Conservation (phyloP, 2,888 invertebrate species). For the Neuroscelio doddi region DNA sequence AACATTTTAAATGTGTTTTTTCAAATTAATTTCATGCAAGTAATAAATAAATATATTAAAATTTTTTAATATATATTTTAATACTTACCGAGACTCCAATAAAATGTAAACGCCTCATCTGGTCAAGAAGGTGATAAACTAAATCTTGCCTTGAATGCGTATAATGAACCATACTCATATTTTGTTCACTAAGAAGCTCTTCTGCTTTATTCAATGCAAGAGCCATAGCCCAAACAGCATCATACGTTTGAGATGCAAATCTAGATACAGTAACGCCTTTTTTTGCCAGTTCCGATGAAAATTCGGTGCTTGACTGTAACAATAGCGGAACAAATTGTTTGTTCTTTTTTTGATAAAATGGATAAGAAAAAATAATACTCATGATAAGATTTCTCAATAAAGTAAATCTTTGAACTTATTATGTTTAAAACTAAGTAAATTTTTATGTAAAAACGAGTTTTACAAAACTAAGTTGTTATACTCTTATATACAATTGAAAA, state of each 20-base stretch:
- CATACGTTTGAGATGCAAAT: constrained; percentile 88
- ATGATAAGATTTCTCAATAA: too few relatives aligned
- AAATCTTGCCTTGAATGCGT: constrained; percentile 83
- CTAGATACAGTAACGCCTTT: constrained; percentile 76
- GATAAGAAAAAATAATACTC: too few relatives aligned
- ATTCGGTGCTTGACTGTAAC: constrained; percentile 78
- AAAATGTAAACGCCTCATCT: constrained; percentile 83
- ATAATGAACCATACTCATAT: constrained; percentile 76
- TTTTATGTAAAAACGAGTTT: too few relatives aligned
- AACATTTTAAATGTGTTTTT: too few relatives aligned
- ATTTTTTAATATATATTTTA: too few relatives aligned
- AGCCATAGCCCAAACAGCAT: constrained; percentile 93
- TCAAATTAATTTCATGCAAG: too few relatives aligned
- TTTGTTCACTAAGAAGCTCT: constrained; percentile 73
- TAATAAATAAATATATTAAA: too few relatives aligned
- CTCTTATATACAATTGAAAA: too few relatives aligned
- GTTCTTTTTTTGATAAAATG: neutral
- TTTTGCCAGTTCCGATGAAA: constrained; percentile 76
- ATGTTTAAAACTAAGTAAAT: too few relatives aligned
- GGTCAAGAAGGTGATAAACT: constrained; percentile 80
- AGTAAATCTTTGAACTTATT: too few relatives aligned
- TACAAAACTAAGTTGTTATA: too few relatives aligned
- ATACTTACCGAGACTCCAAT: constrained; percentile 88
- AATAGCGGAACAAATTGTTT: neutral
- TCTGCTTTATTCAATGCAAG: constrained; percentile 81